Evolutionary conservation across 2,888 invertebrate species (phyloP), one percentile per base, ranked within the genome.

Genomic region (Terebella lapidaria): DNA sequence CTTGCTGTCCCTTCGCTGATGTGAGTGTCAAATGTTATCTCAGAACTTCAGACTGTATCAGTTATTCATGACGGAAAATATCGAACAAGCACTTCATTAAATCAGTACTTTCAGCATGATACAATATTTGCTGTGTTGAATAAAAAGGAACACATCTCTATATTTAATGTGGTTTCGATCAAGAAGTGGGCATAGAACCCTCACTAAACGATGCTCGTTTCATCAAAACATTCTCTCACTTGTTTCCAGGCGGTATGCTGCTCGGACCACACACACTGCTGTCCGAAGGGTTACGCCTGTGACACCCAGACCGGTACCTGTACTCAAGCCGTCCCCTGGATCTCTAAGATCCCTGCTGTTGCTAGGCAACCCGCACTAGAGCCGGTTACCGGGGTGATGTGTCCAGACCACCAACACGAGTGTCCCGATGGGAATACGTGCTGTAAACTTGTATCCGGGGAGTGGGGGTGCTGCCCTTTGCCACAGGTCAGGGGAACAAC

Each of bases 1-100:
- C 74, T 18, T 78, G 77, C 62, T 78, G 78, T 64, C 77, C 77
- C 15, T 28, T 73, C 5, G 69, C 72, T 29, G 60, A 73, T 57
- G 75, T 72, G 61, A 54, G 49, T 49, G 22, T 35, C 10, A n/a
- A 15, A 35, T n/a, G n/a, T n/a, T n/a, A n/a, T n/a, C n/a, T n/a
- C n/a, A n/a, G n/a, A n/a, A n/a, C n/a, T n/a, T n/a, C n/a, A n/a
- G n/a, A n/a, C n/a, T n/a, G n/a, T n/a, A n/a, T n/a, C n/a, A n/a
- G n/a, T n/a, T n/a, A n/a, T n/a, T n/a, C n/a, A n/a, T n/a, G n/a
- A n/a, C n/a, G n/a, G n/a, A n/a, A n/a, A n/a, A n/a, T n/a, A n/a
- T n/a, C n/a, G n/a, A n/a, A n/a, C n/a, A n/a, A n/a, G n/a, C n/a
- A n/a, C n/a, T n/a, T n/a, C n/a, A n/a, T n/a, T n/a, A n/a, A n/a